phyloP scores from a whole-genome alignment of 2,797 vertebrate species.

The Malacoraja senta region DNA sequence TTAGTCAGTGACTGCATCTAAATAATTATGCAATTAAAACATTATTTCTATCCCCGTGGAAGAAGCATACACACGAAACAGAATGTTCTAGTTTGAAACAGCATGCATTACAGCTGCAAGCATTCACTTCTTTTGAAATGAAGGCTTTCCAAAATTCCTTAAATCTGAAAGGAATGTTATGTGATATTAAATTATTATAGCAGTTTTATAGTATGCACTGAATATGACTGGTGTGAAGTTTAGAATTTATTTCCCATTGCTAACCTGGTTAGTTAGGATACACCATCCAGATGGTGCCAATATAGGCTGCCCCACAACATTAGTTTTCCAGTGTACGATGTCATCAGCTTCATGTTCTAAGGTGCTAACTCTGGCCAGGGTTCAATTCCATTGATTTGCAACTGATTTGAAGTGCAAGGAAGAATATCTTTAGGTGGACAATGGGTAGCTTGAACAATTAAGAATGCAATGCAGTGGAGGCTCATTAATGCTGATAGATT shows the following conservation, averaged over 20 bases:
- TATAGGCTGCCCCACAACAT: not conserved
- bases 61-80: not conserved
- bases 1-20: not conserved
- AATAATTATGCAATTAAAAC: conserved; percentile 21
- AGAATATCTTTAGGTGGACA: too few species aligned
- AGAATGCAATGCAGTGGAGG: not conserved
- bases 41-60: not conserved
- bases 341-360: not conserved
- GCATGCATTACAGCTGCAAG: not conserved
- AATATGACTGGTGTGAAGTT: not conserved
- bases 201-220: not conserved
- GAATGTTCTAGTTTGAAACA: not conserved
- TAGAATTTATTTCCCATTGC: not conserved
- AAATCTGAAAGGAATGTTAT: not conserved
- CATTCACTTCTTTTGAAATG: not conserved
- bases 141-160: not conserved
- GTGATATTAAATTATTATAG: not conserved
- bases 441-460: too few species aligned
- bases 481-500: not conserved
- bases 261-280: not conserved
- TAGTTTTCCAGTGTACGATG: not conserved
- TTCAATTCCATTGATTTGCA: not conserved
- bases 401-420: too few species aligned
- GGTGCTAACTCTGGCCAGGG: not conserved
- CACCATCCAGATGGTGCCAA: not conserved